Percentiles rank a stretch among this genome's conserved stretches.
phyloP scores from a whole-genome alignment of 2,888 invertebrate species.

The Hypomecis atomaria region DNA sequence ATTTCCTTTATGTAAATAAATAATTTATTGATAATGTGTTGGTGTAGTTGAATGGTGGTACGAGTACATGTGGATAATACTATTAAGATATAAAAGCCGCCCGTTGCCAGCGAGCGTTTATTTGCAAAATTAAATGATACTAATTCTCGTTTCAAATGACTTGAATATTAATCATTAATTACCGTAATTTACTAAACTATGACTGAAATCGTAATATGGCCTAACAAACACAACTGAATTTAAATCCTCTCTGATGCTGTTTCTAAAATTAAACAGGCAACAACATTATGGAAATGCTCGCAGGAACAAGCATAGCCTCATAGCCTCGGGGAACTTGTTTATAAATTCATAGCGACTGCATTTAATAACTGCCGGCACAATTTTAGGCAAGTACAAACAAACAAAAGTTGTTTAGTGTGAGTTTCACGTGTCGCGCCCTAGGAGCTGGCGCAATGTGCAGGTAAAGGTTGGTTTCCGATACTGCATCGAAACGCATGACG shows the following conservation, averaged over 20 bases:
- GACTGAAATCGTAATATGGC: too few relatives aligned
- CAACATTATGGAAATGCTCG: constrained; percentile 6
- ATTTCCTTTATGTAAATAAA: too few relatives aligned
- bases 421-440: constrained; percentile 58
- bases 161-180: too few relatives aligned
- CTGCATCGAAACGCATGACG: too few relatives aligned
- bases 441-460: constrained; percentile 63
- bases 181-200: too few relatives aligned
- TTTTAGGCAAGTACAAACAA: constrained; percentile 35
- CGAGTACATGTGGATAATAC: too few relatives aligned
- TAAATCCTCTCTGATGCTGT: background rate
- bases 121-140: too few relatives aligned
- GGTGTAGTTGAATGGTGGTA: too few relatives aligned
- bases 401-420: constrained; percentile 56
- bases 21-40: too few relatives aligned
- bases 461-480: background rate
- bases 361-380: constrained; percentile 25
- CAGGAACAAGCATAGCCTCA: constrained; percentile 13
- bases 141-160: too few relatives aligned
- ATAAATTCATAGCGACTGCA: constrained; percentile 28
- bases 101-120: too few relatives aligned
- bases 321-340: constrained; percentile 19
- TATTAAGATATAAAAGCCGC: too few relatives aligned
- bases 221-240: background rate
- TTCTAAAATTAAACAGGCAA: constrained; percentile 6